Percentiles rank a stretch among this genome's conserved stretches.
Evolutionary conservation across 37 sponge, comb jelly and placozoan genomes (phyloP).

Genomic region (Ianthella basta): DNA sequence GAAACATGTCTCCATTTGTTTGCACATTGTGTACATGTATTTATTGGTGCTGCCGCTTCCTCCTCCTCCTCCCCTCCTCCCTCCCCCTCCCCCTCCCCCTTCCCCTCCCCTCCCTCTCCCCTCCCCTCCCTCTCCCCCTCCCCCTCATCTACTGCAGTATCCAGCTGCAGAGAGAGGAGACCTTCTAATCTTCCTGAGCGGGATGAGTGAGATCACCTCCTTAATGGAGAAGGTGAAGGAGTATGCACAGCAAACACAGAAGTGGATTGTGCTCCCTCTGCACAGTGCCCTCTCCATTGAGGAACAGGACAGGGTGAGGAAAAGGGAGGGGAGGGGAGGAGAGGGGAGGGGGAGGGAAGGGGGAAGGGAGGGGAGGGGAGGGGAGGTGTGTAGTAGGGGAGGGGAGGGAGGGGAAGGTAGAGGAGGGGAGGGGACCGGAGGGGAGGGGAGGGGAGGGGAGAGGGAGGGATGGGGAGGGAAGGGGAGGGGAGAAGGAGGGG

Average conservation of each 20-base stretch:
- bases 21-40: neutral
- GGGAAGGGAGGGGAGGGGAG: no score
- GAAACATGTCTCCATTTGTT: neutral
- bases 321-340: no score
- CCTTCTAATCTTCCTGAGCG: constrained; percentile 89
- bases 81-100: neutral
- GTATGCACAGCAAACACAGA: constrained; percentile 74
- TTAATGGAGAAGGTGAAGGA: constrained; percentile 78
- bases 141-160: constrained; percentile 57
- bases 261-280: constrained; percentile 85
- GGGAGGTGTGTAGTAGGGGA: neutral
- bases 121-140: neutral
- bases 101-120: neutral
- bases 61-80: neutral
- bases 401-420: neutral
- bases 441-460: no score
- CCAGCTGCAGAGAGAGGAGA: constrained; percentile 87
- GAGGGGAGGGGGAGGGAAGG: neutral
- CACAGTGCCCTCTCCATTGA: constrained; percentile 95
- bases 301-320: constrained; percentile 85
- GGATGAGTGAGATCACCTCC: constrained; percentile 85
- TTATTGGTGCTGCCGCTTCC: neutral
- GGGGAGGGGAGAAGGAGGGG: no score
- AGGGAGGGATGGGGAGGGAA: neutral
- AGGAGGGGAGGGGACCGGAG: no score